These are phyloP conservation scores for Microtus agrestis DNA, from an alignment of 2,797 vertebrate species.

Conservation along the genomic window DNA sequence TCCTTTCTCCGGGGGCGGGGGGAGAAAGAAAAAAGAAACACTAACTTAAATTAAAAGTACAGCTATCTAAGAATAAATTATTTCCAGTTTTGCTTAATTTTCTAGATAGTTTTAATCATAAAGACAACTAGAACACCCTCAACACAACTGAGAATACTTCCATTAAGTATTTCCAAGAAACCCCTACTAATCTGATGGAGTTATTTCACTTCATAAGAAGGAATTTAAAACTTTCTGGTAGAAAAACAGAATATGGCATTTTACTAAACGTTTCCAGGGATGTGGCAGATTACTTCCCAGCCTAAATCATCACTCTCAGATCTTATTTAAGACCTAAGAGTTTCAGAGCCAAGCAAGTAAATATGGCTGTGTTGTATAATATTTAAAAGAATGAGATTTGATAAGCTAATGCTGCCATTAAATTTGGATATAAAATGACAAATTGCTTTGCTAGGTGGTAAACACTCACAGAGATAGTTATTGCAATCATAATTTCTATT, in stretches of 20 bases:
- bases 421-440: conserved; percentile 20
- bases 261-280: neutral
- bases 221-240: conserved; percentile 35
- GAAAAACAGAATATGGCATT: neutral
- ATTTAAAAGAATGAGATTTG: conserved; percentile 18
- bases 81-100: conserved; percentile 40
- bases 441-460: conserved; percentile 15
- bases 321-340: conserved; percentile 12
- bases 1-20: rapidly evolving
- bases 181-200: neutral
- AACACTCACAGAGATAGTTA: neutral
- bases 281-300: conserved; percentile 1
- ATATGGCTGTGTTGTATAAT: neutral
- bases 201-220: neutral
- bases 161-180: conserved; percentile 33
- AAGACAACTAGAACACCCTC: neutral
- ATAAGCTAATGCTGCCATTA: conserved; percentile 13
- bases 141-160: neutral
- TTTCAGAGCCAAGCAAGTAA: conserved; percentile 2
- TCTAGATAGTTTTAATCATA: neutral
- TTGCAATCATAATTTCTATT: neutral
- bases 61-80: neutral
- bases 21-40: too few relatives aligned
- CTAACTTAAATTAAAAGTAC: conserved; percentile 6
- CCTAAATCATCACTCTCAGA: conserved; percentile 33